Conservation (phyloP, 2,888 invertebrate species). For the Notodonta ziczac region DNA sequence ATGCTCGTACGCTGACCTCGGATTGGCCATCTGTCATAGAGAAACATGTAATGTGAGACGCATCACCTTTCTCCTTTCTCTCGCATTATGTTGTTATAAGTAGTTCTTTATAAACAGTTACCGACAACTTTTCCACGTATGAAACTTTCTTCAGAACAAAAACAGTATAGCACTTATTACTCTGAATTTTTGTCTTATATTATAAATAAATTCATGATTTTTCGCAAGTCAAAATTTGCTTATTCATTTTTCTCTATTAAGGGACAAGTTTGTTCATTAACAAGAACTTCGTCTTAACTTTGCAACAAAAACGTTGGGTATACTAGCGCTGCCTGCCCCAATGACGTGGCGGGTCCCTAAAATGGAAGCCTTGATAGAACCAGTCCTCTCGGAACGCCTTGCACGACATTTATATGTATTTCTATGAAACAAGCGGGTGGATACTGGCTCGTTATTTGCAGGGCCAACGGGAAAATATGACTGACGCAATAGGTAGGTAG, state of each 20-base stretch:
- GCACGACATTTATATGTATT: constrained; percentile 33
- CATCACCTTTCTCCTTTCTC: too few relatives aligned
- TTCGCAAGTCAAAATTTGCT: constrained; percentile 16
- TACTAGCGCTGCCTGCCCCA: constrained; percentile 32
- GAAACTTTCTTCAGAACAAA: too few relatives aligned
- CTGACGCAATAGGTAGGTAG: background rate
- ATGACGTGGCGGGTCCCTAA: constrained; percentile 50
- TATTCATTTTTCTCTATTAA: constrained; percentile 23
- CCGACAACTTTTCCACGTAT: too few relatives aligned
- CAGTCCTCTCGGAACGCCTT: constrained; percentile 37
- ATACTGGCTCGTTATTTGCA: constrained; percentile 8
- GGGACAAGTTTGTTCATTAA: constrained; percentile 26
- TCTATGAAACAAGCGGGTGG: constrained; percentile 31
- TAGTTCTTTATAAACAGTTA: too few relatives aligned
- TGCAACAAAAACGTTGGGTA: constrained; percentile 39
- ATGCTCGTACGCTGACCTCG: constrained; percentile 32
- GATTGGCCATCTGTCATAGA: background rate
- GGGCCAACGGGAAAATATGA: background rate
- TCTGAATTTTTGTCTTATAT: too few relatives aligned
- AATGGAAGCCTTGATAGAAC: constrained; percentile 47
- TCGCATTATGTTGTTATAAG: too few relatives aligned
- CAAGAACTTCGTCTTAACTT: constrained; percentile 46
- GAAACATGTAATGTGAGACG: too few relatives aligned
- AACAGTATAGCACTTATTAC: too few relatives aligned
- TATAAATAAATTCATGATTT: background rate